Evolutionary conservation across 2,797 vertebrate genomes (phyloP), one percentile per base, ranked within the genome.

Genomic region (Sebastes kiyomatsui): DNA sequence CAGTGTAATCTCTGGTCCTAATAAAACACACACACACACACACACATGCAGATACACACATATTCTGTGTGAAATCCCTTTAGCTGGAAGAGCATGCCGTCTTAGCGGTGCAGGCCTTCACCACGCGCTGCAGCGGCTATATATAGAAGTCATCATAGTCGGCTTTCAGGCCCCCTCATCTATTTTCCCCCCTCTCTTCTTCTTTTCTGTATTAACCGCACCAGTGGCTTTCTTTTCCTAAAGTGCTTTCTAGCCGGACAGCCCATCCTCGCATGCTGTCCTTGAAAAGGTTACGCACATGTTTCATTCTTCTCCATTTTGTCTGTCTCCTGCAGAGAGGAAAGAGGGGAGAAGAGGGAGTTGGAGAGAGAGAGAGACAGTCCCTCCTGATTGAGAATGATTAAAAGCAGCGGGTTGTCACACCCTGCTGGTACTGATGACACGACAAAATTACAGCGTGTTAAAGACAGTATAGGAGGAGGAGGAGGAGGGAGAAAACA

Each of bases 131-230:
- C 87, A 67, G 87, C 5, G 12, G 75, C 92, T 95, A 95, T 90
- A 95, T 94, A 95, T 95, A 95, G 94, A 93, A 94, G 89, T 93
- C 90, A 93, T 94, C 92, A 92, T 92, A 82, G 89, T 91, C 82
- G 74, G 89, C 92, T 94, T 94, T 92, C 90, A 91, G 84, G 78
- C 89, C 87, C 88, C 88, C 86, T 90, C 92, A 90, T 94, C 89
- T 90, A 90, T 90, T 92, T 85, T 66, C 84, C 33, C 33, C 33
- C 83, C 75, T 81, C 80, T 85, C 81, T 85, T 91, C 88, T 90
- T 90, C 87, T 94, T 89, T 89, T 93, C 90, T 91, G 87, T 93
- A 95, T 95, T 96, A 95, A 93, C 90, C 93, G 93, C 93, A 90
- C 93, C 93, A 92, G 67, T 93, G 92, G 88, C 89, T 95, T 95